phyloP scores from a whole-genome alignment of 2,888 invertebrate species.

The Eupithecia insigniata region DNA sequence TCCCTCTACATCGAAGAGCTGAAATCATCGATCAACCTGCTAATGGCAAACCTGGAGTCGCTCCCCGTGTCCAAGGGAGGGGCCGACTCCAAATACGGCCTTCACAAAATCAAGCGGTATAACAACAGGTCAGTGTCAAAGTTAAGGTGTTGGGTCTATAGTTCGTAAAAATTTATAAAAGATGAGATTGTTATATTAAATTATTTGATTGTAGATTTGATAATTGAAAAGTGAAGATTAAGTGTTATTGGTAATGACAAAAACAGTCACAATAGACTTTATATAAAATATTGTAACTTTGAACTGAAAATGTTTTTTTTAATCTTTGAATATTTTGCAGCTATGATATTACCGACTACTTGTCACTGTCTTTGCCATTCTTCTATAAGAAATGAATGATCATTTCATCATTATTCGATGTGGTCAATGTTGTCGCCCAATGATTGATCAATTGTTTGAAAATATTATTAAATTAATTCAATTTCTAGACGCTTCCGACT shows the following conservation, averaged over 20 bases:
- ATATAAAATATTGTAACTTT: neutral
- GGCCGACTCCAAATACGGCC: constrained; percentile 98
- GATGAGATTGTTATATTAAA: neutral
- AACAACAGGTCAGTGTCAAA: constrained; percentile 93
- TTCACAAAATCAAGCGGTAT: constrained; percentile 98
- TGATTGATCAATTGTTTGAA: constrained; percentile 36
- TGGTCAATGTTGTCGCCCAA: constrained; percentile 46
- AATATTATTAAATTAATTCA: neutral
- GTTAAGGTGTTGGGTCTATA: neutral
- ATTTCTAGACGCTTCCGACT: too few species aligned
- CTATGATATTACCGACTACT: neutral
- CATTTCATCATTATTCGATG: constrained; percentile 42
- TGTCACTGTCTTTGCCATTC: constrained; percentile 12
- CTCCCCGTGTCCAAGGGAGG: constrained; percentile 99
- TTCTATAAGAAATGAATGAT: constrained; percentile 16
- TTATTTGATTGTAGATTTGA: neutral
- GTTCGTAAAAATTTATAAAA: neutral
- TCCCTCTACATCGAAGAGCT: constrained; percentile 99
- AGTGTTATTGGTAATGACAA: constrained; percentile 12
- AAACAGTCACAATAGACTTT: neutral
- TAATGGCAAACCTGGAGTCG: constrained; percentile 99
- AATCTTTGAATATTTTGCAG: neutral
- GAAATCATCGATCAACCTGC: constrained; percentile 97
- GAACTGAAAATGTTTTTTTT: neutral
- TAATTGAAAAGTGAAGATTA: neutral